phyloP scores from a whole-genome alignment of 2,113 vertebrate genomes.

The Pseudolaguvia tuberculata region DNA sequence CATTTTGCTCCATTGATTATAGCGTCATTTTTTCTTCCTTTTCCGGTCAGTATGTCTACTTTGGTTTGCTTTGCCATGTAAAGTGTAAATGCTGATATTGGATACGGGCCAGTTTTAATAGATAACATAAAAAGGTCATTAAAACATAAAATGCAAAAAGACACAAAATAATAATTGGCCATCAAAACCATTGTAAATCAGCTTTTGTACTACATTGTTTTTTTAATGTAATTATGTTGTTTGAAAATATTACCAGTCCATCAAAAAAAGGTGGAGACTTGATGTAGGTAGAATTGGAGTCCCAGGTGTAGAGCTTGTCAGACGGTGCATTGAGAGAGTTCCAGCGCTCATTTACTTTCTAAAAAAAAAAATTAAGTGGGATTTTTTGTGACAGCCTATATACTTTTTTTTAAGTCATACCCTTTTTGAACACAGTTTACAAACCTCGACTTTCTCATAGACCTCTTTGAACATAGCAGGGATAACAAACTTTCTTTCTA shows the following conservation, averaged over 20 bases:
- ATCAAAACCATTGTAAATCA: background rate
- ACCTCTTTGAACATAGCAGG: slow-evolving; percentile 98
- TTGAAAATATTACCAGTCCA: slow-evolving; percentile 73
- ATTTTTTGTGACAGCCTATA: background rate
- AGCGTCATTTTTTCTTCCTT: too few relatives aligned
- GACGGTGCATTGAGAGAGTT: slow-evolving; percentile 81
- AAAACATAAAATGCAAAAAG: too few relatives aligned
- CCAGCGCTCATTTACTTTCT: slow-evolving; percentile 92
- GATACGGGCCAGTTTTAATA: too few relatives aligned
- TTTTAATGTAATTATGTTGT: background rate
- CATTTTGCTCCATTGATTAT: too few relatives aligned
- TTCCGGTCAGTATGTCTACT: too few relatives aligned
- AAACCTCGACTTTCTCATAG: slow-evolving; percentile 93
- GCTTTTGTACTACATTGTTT: background rate
- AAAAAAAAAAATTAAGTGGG: slow-evolving; percentile 7
- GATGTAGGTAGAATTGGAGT: slow-evolving; percentile 91
- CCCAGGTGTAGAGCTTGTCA: slow-evolving; percentile 88
- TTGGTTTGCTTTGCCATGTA: too few relatives aligned
- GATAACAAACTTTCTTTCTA: slow-evolving; percentile 85
- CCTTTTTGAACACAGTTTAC: background rate
- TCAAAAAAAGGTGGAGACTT: slow-evolving; percentile 96
- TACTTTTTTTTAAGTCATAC: background rate
- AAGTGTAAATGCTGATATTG: too few relatives aligned
- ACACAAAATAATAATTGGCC: background rate
- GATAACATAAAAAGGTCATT: too few relatives aligned